phyloP scores from a whole-genome alignment of 2,113 vertebrate genomes.

The Eleginops maclovinus region DNA sequence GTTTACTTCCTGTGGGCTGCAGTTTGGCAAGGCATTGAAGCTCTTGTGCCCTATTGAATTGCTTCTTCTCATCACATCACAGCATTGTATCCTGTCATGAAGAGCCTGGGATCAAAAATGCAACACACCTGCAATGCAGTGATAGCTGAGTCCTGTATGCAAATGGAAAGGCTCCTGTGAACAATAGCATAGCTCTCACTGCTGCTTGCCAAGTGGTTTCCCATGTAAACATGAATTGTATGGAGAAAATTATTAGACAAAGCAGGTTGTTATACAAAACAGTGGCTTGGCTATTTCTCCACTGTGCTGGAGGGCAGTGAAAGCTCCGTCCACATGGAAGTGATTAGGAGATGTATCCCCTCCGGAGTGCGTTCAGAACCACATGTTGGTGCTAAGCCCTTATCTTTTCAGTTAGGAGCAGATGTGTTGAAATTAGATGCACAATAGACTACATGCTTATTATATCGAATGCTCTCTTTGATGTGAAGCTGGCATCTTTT shows the following conservation, averaged over 20 bases:
- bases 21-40: conserved; percentile 1
- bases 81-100: not conserved
- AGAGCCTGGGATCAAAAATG: not conserved
- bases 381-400: conserved; percentile 41
- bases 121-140: conserved; percentile 15
- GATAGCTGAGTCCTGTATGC: not conserved
- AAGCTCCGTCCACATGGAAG: conserved; percentile 50
- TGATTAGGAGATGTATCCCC: conserved; percentile 45
- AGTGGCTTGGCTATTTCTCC: conserved; percentile 22
- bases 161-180: conserved; percentile 1
- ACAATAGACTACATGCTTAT: not conserved
- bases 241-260: conserved; percentile 26
- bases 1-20: conserved; percentile 11
- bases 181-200: conserved; percentile 1
- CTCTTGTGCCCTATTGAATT: conserved; percentile 14
- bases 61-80: not conserved
- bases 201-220: conserved; percentile 11
- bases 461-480: not conserved
- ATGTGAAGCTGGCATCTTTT: conserved; percentile 3
- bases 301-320: conserved; percentile 24
- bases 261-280: conserved; percentile 14
- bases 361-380: conserved; percentile 1
- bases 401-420: conserved; percentile 36
- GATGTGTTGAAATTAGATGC: conserved; percentile 32
- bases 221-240: conserved; percentile 31